Evolutionary conservation across 2,888 invertebrate species (phyloP), one percentile per base, ranked within the genome.

Genomic region (Cheilosia variabilis): DNA sequence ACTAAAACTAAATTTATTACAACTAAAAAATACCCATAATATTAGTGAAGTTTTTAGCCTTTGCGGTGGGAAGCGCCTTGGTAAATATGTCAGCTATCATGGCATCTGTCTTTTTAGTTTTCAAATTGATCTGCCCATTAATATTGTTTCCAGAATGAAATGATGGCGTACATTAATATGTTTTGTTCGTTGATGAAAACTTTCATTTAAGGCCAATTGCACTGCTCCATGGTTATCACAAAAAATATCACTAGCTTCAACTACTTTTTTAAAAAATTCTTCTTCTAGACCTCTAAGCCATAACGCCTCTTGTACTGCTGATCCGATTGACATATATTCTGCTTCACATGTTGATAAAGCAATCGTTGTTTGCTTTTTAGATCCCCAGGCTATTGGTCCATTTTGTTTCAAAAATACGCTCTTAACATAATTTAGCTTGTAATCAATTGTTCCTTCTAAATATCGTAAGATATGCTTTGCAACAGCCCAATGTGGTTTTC

Each of bases 321-420:
- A 27, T 37, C 43, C 55, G 4, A 58, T 10, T 15, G 57, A n/a
- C 63, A 73, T 73, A n/a, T 63, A 72, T n/a, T 62, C 62, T 41
- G 60, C 52, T 24, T 71, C 71, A 41, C 41, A 52, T n/a, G 50
- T 41, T 3, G 45, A 45, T 4, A 62, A 41, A 10, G 72, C 72
- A 13, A 41, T 34, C 22, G 53, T 72, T n/a, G n/a, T 22, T n/a
- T n/a, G n/a, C n/a, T n/a, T n/a, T n/a, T n/a, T n/a, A n/a, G n/a
- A n/a, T n/a, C n/a, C n/a, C n/a, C n/a, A n/a, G n/a, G n/a, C n/a
- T n/a, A n/a, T n/a, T n/a, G n/a, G n/a, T n/a, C n/a, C n/a, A n/a
- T n/a, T n/a, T n/a, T n/a, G n/a, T n/a, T n/a, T n/a, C n/a, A n/a
- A n/a, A n/a, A n/a, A n/a, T n/a, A n/a, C n/a, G n/a, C n/a, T n/a